Percentiles rank a stretch among this genome's conserved stretches.
Conservation (phyloP, 2,888 invertebrate species). For the Aphidius colemani region DNA sequence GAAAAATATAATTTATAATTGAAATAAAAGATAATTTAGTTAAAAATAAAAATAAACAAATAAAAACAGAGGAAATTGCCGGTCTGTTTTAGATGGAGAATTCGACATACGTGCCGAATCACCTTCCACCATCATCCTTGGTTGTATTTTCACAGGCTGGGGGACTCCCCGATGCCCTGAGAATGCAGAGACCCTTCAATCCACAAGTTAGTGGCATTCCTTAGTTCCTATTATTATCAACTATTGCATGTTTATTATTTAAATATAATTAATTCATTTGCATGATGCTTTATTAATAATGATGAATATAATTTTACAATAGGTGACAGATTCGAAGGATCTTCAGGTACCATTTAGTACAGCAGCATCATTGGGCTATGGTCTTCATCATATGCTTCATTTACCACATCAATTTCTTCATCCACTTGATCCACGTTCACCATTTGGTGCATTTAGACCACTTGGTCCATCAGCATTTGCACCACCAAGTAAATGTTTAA, state of each 20-base stretch:
- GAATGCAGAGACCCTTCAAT: conserved; percentile 78
- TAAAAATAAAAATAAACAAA: conserved; percentile 9
- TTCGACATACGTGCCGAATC: conserved; percentile 74
- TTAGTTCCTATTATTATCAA: no score
- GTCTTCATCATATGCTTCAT: conserved; percentile 72
- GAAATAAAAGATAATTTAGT: conserved; percentile 2
- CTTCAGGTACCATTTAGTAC: conserved; percentile 69
- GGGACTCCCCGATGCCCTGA: conserved; percentile 74
- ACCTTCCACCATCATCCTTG: conserved; percentile 75
- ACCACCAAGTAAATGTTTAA: conserved; percentile 68
- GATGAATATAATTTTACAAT: not conserved
- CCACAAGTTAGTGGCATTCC: conserved; percentile 65
- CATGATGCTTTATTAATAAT: no score
- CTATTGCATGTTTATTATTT: not conserved
- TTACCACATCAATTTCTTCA: conserved; percentile 75
- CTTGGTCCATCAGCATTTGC: conserved; percentile 72
- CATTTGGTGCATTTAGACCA: conserved; percentile 68
- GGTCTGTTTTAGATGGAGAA: conserved; percentile 70
- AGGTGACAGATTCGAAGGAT: conserved; percentile 64
- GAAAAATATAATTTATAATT: conserved; percentile 2
- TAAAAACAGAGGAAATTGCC: conserved; percentile 38
- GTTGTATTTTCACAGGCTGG: conserved; percentile 78
- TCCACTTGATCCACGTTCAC: conserved; percentile 68
- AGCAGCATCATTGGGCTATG: conserved; percentile 64
- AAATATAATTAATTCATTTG: not conserved